phyloP scores from a whole-genome alignment of 2,113 vertebrate species.

The Jaculus jaculus region DNA sequence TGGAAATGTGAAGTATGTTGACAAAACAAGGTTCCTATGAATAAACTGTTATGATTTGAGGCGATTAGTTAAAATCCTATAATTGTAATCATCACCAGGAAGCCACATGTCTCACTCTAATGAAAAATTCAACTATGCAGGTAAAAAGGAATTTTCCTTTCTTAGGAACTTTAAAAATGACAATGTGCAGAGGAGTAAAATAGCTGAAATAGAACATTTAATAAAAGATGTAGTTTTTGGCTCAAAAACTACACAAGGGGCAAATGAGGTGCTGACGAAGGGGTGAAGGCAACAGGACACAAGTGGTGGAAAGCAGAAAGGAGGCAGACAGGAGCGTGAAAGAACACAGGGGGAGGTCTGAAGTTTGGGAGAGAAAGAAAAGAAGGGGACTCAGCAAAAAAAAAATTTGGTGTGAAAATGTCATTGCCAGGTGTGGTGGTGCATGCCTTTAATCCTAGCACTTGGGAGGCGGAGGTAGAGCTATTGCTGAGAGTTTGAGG shows the following conservation, averaged over 20 bases:
- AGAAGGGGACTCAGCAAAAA: no score
- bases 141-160: not conserved
- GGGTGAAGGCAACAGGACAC: no score
- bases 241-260: not conserved
- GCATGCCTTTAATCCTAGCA: no score
- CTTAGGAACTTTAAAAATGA: conserved; percentile 13
- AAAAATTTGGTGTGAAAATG: no score
- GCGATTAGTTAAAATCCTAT: not conserved
- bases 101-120: not conserved
- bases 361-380: no score
- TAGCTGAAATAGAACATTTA: not conserved
- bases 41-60: not conserved
- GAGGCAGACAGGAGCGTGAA: no score
- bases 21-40: not conserved
- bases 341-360: no score
- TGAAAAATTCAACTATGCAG: not conserved
- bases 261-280: no score
- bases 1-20: not conserved
- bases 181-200: conserved; percentile 14
- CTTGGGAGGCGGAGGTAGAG: no score
- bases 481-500: no score
- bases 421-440: no score
- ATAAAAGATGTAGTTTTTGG: not conserved
- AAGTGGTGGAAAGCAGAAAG: no score
- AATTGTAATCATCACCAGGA: not conserved